Conservation (phyloP, 1,140 invertebrate species). For the Drosophila ercepeae region DNA sequence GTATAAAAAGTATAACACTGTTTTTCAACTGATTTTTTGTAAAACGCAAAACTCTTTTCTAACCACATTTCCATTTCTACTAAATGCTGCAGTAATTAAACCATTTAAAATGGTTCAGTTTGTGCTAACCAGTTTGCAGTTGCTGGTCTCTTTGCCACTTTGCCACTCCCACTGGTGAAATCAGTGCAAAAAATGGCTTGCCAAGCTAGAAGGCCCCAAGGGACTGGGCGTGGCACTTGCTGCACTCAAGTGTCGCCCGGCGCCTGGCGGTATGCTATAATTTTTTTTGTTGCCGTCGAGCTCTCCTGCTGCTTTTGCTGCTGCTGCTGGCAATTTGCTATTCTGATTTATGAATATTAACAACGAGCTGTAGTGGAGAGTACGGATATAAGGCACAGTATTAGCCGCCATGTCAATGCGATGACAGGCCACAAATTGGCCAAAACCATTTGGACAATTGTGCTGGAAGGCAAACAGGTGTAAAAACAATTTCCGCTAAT, state of each 20-base stretch:
- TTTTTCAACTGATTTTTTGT: too few species aligned
- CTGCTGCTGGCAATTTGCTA: constrained; percentile 29
- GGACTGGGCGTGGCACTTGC: constrained; percentile 55
- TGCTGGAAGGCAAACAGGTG: constrained; percentile 54
- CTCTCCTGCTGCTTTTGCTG: constrained; percentile 5
- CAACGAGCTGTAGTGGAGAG: neutral
- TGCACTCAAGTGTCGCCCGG: constrained; percentile 48
- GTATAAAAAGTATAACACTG: too few species aligned
- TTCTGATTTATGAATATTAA: constrained; percentile 44
- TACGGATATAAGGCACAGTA: neutral
- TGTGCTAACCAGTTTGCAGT: constrained; percentile 6
- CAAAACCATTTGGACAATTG: constrained; percentile 36
- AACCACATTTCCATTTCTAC: neutral
- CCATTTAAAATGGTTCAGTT: constrained; percentile 18
- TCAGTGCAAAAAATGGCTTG: constrained; percentile 12
- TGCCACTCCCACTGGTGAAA: constrained; percentile 9
- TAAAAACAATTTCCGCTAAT: constrained; percentile 73
- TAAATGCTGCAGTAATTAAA: constrained; percentile 23
- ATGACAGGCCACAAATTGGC: constrained; percentile 52
- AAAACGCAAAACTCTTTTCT: neutral
- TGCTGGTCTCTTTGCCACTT: constrained; percentile 3
- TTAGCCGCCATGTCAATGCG: constrained; percentile 31
- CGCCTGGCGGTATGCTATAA: constrained; percentile 28
- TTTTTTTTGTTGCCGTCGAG: constrained; percentile 5
- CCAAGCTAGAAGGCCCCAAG: constrained; percentile 9